phyloP scores from a whole-genome alignment of 2,888 invertebrate species.

The Caenorhabditis becei region DNA sequence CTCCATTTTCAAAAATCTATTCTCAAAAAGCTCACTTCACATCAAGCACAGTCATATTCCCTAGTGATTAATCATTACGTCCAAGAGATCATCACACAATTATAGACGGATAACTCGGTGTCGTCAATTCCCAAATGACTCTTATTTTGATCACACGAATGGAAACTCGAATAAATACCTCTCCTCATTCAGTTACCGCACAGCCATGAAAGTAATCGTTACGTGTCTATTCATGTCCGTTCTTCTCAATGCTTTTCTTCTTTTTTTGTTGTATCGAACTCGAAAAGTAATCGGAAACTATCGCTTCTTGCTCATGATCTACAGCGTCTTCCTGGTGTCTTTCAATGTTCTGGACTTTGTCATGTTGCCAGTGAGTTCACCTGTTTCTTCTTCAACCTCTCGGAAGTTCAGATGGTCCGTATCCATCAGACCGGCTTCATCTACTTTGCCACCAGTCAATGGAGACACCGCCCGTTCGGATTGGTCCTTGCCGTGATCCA shows the following conservation, averaged over 20 bases:
- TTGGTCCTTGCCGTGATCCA: constrained; percentile 3
- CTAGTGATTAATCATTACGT: background rate
- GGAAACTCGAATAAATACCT: background rate
- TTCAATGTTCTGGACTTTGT: constrained; percentile 13
- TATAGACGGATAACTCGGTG: background rate
- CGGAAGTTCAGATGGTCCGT: constrained; percentile 12
- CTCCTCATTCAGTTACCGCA: background rate
- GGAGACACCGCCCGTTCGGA: constrained; percentile 25
- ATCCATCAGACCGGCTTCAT: constrained; percentile 36
- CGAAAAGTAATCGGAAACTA: constrained; percentile 24
- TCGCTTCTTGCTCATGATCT: constrained; percentile 11
- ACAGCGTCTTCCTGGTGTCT: constrained; percentile 12
- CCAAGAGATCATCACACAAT: background rate
- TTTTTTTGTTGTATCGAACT: constrained; percentile 5
- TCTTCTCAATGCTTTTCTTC: background rate
- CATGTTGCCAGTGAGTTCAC: constrained; percentile 8
- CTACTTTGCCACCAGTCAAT: constrained; percentile 17
- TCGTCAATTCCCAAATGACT: background rate
- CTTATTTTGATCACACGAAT: background rate
- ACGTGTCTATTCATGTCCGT: constrained; percentile 8
- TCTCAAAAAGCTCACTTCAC: background rate
- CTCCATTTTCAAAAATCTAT: background rate
- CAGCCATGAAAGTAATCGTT: background rate
- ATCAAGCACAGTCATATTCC: background rate
- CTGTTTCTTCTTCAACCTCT: background rate